These are phyloP conservation scores for Acleris sparsana DNA, from an alignment of 2,888 invertebrate genomes.

Conservation along the genomic window DNA sequence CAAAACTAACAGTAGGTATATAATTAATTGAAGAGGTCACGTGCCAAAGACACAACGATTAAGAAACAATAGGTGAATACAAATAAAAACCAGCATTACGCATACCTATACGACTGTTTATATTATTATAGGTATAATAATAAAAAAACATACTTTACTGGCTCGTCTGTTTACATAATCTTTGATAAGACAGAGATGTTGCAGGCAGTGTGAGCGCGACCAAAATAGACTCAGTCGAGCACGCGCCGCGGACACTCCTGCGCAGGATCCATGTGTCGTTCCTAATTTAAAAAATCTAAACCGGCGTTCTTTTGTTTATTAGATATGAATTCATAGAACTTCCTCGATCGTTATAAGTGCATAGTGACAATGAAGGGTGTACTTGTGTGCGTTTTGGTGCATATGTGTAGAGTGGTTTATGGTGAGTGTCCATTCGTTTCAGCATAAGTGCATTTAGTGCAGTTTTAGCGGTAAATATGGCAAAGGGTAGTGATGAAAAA, in stretches of 20 bases:
- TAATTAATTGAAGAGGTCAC: too few species aligned
- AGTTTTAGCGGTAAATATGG: too few species aligned
- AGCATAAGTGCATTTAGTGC: slow-evolving; percentile 19
- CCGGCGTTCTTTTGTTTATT: slow-evolving; percentile 36
- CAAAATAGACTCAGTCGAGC: slow-evolving; percentile 73
- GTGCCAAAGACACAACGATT: too few species aligned
- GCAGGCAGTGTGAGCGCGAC: slow-evolving; percentile 64
- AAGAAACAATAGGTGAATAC: too few species aligned
- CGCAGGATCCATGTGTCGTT: slow-evolving; percentile 63
- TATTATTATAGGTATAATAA: too few species aligned
- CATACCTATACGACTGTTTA: too few species aligned
- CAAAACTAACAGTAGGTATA: too few species aligned
- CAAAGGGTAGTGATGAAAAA: too few species aligned
- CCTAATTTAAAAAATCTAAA: slow-evolving; percentile 50
- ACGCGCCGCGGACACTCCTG: slow-evolving; percentile 65
- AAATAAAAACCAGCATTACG: too few species aligned
- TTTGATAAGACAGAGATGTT: slow-evolving; percentile 68
- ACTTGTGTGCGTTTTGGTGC: slow-evolving; percentile 39
- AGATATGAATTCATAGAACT: slow-evolving; percentile 44
- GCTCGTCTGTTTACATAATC: slow-evolving; percentile 52
- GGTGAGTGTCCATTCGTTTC: slow-evolving; percentile 43
- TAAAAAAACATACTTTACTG: not conserved
- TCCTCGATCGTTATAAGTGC: slow-evolving; percentile 5
- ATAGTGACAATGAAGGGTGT: slow-evolving; percentile 18
- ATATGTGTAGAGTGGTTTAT: slow-evolving; percentile 40